Conservation (phyloP, 2,113 vertebrate species). For the Hydropotes inermis region DNA sequence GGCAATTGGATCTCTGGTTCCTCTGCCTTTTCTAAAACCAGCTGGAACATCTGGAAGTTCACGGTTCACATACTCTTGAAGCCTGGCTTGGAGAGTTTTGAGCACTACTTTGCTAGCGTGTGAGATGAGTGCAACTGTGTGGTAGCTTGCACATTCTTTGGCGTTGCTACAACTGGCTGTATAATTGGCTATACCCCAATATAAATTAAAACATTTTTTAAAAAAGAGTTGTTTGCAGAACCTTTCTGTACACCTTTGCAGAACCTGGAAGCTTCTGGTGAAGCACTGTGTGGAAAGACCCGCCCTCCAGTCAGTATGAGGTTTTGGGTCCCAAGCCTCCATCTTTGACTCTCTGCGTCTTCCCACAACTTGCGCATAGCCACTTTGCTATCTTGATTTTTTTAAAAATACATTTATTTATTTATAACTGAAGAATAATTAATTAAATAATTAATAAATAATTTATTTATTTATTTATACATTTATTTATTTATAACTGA, state of each 20-base stretch:
- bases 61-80: rapidly evolving
- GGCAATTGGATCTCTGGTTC: background rate
- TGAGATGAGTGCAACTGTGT: background rate
- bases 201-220: background rate
- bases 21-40: background rate
- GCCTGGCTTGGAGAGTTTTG: background rate
- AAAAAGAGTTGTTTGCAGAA: background rate
- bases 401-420: background rate
- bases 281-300: background rate
- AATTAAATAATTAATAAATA: too few species aligned
- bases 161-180: background rate
- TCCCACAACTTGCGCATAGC: too few species aligned
- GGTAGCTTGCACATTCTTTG: background rate
- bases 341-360: background rate
- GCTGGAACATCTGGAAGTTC: background rate
- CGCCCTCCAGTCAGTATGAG: rapidly evolving
- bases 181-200: background rate
- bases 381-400: background rate
- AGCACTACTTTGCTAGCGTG: background rate
- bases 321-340: background rate
- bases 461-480: background rate
- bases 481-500: background rate
- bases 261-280: background rate
- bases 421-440: background rate
- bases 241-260: background rate